Base-by-base conservation (phyloP, 2,113 vertebrate genomes). In the Pollachius pollachius region DNA sequence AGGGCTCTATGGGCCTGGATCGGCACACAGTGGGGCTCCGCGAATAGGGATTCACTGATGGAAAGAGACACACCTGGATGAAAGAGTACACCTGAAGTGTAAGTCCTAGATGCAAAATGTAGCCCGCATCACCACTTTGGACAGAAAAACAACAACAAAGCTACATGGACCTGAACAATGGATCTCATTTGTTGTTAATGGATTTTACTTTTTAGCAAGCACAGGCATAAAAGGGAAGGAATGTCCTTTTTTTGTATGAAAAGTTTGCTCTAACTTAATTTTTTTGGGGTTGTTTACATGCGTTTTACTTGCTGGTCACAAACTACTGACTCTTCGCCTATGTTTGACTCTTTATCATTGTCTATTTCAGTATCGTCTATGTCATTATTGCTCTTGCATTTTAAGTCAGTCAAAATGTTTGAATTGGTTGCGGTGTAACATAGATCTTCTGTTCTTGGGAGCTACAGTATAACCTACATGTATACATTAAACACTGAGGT, bases 281-380 rank as follows among this genome's bases (percentile, higher is more conserved):
- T 80, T 68, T 73, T 88, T 83, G 75, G 25, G 75, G 81, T 77
- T 78, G 73, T 89, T 88, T 76, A 78, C 83, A 79, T 64, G 77
- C 79, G 83, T 81, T 82, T 85, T 83, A 77, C 80, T 84, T 88
- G 85, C 85, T 89, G 81, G 76, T 86, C 85, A 72, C 71, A 77
- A 86, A 89, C 86, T 92, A 86, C 86, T 91, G 91, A 90, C 81
- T 85, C 77, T 57, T 71, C 87, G 72, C 77, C 71, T 80, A 63
- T 80, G 81, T 85, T 81, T 71, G 67, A 84, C 65, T 81, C 75
- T 64, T 87, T 79, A 19, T 77, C 81, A 65, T 75, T 63, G 73
- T 80, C 76, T 66, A 72, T 77, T 78, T 81, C 63, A 83, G 73
- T 23, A 23, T 23, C 23, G 23, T 23, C 23, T 23, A 23, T 75